Evolutionary conservation across 2,888 invertebrate species (phyloP).

Genomic region (Lumbricus terrestris): DNA sequence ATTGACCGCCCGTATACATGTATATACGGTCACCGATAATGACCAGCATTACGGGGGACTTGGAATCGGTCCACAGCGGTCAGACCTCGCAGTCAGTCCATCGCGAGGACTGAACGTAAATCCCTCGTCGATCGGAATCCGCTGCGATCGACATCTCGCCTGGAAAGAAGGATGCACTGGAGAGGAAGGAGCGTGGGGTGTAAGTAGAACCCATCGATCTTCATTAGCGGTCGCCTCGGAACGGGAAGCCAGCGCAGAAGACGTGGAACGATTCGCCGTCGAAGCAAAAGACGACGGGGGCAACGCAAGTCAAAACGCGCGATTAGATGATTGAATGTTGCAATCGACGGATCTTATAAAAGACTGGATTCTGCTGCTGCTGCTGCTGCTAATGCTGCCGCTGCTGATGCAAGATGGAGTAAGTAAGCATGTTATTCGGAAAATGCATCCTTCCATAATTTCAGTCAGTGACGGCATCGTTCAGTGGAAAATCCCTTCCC

Average conservation of each 20-base stretch:
- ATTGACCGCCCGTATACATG: neutral
- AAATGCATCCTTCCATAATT: neutral
- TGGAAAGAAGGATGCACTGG: no score
- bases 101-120: neutral
- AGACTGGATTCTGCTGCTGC: neutral
- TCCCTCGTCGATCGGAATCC: neutral
- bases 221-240: neutral
- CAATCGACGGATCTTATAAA: neutral
- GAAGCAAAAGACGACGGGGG: neutral
- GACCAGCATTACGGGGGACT: neutral
- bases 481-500: no score
- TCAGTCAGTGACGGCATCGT: neutral
- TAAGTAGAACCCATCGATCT: neutral
- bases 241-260: slow-evolving; percentile 3
- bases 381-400: no score
- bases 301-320: neutral
- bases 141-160: neutral
- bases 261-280: neutral
- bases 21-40: neutral
- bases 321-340: neutral
- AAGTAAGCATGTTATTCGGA: neutral
- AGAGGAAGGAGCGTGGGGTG: no score
- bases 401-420: neutral
- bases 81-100: neutral
- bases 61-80: no score